Percentiles rank a stretch among this genome's conserved stretches.
Conservation (phyloP, 2,888 invertebrate genomes). For the Caenorhabditis panamensis region DNA sequence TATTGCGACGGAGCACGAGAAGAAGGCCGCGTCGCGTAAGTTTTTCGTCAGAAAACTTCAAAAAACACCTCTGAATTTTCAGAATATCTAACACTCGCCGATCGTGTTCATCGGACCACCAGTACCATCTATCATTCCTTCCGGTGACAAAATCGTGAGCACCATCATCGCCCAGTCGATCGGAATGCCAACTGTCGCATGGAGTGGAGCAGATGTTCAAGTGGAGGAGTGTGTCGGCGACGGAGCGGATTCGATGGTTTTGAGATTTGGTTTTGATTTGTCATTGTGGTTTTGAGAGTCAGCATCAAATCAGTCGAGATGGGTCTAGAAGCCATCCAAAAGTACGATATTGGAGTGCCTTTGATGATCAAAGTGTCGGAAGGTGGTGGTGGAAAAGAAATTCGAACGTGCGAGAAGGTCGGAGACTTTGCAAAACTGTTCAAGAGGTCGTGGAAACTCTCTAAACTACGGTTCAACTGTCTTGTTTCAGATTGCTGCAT, state of each 20-base stretch:
- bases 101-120: constrained; percentile 97
- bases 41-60: too few species aligned
- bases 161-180: constrained; percentile 96
- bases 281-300: too few species aligned
- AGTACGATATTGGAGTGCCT: constrained; percentile 93
- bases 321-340: constrained; percentile 82
- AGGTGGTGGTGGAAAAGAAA: constrained; percentile 99
- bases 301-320: constrained; percentile 25
- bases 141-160: constrained; percentile 98
- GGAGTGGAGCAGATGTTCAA: too few species aligned
- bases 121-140: constrained; percentile 93
- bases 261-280: too few species aligned
- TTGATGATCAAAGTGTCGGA: constrained; percentile 97
- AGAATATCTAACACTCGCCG: constrained; percentile 98
- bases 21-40: constrained; percentile 42
- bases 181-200: constrained; percentile 95
- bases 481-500: too few species aligned
- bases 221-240: constrained; percentile 22
- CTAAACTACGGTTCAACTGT: too few species aligned
- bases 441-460: too few species aligned
- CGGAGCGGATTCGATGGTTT: constrained; percentile 21
- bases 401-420: constrained; percentile 92
- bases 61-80: too few species aligned
- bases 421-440: constrained; percentile 94
- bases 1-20: constrained; percentile 53